These are phyloP conservation scores for Andrena minutula DNA, from an alignment of 2,888 invertebrate species.

Conservation along the genomic window DNA sequence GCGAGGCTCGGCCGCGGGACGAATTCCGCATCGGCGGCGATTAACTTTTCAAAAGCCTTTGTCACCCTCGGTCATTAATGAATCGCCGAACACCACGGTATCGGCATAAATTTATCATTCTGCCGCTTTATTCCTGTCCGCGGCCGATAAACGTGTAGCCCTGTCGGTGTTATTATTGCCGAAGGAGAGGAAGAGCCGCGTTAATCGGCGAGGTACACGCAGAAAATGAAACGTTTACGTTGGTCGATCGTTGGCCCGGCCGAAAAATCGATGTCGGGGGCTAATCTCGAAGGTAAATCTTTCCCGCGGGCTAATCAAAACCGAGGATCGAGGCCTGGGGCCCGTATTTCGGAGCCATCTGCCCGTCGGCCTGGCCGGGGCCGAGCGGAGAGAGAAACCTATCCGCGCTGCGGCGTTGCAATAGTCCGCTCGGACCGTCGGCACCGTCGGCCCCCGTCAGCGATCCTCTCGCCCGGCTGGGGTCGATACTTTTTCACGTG, in stretches of 20 bases:
- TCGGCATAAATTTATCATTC: not conserved
- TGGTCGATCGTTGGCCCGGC: slow-evolving; percentile 50
- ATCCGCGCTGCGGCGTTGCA: slow-evolving; percentile 34
- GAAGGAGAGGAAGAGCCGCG: not conserved
- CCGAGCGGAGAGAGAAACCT: not conserved
- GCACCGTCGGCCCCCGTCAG: slow-evolving; percentile 16
- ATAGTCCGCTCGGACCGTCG: slow-evolving; percentile 55
- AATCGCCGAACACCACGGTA: not conserved
- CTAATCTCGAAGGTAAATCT: slow-evolving; percentile 82
- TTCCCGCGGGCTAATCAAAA: slow-evolving; percentile 76
- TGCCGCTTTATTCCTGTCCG: not conserved
- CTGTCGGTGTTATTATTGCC: not conserved
- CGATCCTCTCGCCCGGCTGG: slow-evolving; percentile 29
- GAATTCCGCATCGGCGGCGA: not conserved
- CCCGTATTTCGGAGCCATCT: slow-evolving; percentile 78
- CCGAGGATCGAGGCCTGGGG: slow-evolving; percentile 74
- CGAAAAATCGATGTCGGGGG: slow-evolving; percentile 67
- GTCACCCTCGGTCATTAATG: not conserved
- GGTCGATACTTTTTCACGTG: slow-evolving; percentile 74
- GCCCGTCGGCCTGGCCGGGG: slow-evolving; percentile 59
- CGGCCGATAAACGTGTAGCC: not conserved
- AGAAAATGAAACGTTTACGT: slow-evolving; percentile 35
- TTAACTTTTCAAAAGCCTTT: slow-evolving; percentile 4
- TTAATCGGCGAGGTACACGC: not conserved
- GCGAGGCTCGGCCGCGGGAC: too few species aligned